A percentile compares a stretch with the other conserved stretches of the same genome.
phyloP scores from a whole-genome alignment of 2,113 vertebrate genomes.

The Oryzias javanicus region DNA sequence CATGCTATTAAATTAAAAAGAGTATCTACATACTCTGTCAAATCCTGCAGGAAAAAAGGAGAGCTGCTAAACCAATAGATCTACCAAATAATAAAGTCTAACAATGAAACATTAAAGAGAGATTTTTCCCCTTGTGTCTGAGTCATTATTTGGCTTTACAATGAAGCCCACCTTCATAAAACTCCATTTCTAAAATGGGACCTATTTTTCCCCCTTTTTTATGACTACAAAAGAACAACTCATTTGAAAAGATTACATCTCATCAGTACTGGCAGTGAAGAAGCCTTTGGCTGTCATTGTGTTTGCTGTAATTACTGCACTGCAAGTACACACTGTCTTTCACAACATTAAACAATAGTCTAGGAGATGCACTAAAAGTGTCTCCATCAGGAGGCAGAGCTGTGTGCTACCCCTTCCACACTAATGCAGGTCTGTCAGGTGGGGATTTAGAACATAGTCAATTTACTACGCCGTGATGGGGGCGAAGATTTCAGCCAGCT shows the following conservation, averaged over 20 bases:
- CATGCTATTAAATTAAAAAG: no score
- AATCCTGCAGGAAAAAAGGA: no score
- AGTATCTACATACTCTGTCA: no score
- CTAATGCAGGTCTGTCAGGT: neutral
- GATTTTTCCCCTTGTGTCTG: no score
- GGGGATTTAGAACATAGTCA: neutral
- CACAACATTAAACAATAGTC: neutral
- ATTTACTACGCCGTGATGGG: neutral
- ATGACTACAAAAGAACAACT: neutral
- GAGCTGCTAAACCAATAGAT: no score
- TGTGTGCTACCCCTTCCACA: neutral
- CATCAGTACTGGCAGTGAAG: constrained; percentile 3
- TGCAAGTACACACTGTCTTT: constrained; percentile 2
- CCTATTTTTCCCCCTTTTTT: neutral
- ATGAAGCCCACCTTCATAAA: neutral
- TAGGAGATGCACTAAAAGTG: neutral
- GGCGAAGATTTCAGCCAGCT: constrained; percentile 24
- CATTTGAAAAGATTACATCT: neutral
- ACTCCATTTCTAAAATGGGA: neutral
- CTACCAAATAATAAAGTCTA: no score
- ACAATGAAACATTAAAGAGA: no score
- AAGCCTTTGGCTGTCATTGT: neutral
- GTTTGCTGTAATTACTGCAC: neutral
- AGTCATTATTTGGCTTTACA: no score
- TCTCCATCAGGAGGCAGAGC: neutral